Conservation (phyloP, 2,113 vertebrate genomes). For the Microcebus tavaratra region DNA sequence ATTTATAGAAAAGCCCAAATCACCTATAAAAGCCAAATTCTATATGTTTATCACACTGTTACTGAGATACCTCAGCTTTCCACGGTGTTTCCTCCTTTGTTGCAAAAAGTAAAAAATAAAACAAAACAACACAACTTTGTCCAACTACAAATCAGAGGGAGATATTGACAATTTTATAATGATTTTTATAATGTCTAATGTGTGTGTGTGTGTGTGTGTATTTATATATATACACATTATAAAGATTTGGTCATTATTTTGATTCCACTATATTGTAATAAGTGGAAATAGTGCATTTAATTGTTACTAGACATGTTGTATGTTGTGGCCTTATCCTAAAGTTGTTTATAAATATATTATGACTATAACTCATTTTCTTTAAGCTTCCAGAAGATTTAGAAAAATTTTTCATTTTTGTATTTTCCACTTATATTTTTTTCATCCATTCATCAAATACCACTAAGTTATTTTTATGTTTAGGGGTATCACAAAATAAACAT, state of each 20-base stretch:
- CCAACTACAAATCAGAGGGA: background rate
- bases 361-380: background rate
- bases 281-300: background rate
- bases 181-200: background rate
- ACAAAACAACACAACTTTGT: background rate
- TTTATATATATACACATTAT: no score
- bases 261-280: no score
- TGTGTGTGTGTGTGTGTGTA: no score
- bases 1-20: background rate
- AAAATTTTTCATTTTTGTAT: background rate
- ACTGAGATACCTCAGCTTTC: background rate
- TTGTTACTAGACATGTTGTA: background rate
- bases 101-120: background rate
- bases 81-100: background rate
- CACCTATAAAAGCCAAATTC: background rate
- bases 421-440: background rate
- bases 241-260: background rate
- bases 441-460: background rate
- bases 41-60: accelerated
- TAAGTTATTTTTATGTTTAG: background rate
- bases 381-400: background rate
- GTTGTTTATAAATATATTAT: background rate
- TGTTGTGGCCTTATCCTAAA: background rate
- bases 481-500: background rate
- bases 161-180: background rate